Evolutionary conservation across 1,140 invertebrate species (phyloP), one percentile per base, ranked within the genome.

Genomic region (Chymomyza costata): DNA sequence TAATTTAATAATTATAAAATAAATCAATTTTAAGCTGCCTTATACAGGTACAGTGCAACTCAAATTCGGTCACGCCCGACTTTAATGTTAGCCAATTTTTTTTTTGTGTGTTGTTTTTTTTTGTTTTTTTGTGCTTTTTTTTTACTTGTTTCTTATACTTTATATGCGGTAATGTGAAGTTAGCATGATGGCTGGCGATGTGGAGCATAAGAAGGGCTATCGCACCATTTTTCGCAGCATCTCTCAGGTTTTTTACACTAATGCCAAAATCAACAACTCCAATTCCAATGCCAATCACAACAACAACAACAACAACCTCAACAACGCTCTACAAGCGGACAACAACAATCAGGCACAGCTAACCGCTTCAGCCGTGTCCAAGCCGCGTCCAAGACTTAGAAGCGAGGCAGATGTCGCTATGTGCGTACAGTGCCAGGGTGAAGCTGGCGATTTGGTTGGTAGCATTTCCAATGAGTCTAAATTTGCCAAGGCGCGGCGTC

Each of bases 211-310:
- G 34, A 47, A 63, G 32, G 70, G 69, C 8, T 81, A 82, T 60
- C 80, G 78, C 37, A 73, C 78, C 41, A 51, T 82, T 30, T 73
- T 82, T 21, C 78, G 78, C 25, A 82, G 78, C 56, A 78, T 82
- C 30, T 82, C 78, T 5, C 78, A 82, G 19, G 78, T 82, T 6
- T 82, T 82, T 19, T 64, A 59, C 39, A 13, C 62, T 5, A 78
- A 78, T 45, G 53, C 41, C 52, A 76, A 69, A 5, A 59, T 49
- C 21, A 35, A 52, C 45, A 46, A 41, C 46, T 39, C 41, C 28
- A 49, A 38, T 38, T 32, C 43, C 52, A 35, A 48, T 3, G n/a
- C 38, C 13, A 41, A 14, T 58, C 30, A 62, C 38, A 3, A 53
- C 58, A 15, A 18, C 28, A 13, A 43, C 37, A 18, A 17, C 34